A percentile compares a stretch with the other conserved stretches of the same genome.
Evolutionary conservation across 2,797 vertebrate species (phyloP).

Genomic region (Lophotriccus pileatus): DNA sequence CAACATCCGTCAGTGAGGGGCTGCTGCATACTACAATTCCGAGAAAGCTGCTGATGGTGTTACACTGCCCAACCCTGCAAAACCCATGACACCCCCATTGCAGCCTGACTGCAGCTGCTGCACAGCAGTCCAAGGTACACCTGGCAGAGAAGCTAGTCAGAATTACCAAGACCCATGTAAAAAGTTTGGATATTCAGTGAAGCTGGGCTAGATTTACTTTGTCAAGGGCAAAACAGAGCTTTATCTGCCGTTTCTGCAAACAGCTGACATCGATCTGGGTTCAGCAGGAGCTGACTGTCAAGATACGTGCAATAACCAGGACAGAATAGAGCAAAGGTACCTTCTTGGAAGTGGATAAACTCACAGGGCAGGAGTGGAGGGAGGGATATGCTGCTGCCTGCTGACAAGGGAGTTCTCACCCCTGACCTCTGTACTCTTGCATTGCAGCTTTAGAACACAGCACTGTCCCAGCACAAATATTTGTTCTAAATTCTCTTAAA

Average conservation of each 20-base stretch:
- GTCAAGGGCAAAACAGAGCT: neutral
- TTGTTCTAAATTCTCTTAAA: conserved; percentile 18
- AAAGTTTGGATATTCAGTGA: neutral
- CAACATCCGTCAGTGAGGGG: neutral
- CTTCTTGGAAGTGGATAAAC: neutral
- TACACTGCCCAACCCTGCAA: neutral
- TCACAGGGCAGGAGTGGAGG: neutral
- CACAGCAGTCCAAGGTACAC: neutral
- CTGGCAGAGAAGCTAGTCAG: neutral
- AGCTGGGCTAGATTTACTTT: neutral
- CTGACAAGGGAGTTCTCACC: conserved; percentile 14
- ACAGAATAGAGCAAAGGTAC: conserved; percentile 22
- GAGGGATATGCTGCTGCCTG: neutral
- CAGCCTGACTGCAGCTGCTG: neutral
- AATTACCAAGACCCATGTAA: neutral
- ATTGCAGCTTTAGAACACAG: neutral
- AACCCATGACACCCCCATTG: accelerated
- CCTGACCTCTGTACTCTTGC: conserved; percentile 35
- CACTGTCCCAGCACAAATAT: conserved; percentile 20
- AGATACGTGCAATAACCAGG: neutral
- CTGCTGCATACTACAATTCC: neutral
- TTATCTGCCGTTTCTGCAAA: neutral
- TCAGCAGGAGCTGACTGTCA: neutral
- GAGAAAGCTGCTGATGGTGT: neutral
- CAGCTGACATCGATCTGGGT: neutral